Evolutionary conservation across 2,888 invertebrate genomes (phyloP), one percentile per base, ranked within the genome.

Genomic region (Sceliomorpha sp.): DNA sequence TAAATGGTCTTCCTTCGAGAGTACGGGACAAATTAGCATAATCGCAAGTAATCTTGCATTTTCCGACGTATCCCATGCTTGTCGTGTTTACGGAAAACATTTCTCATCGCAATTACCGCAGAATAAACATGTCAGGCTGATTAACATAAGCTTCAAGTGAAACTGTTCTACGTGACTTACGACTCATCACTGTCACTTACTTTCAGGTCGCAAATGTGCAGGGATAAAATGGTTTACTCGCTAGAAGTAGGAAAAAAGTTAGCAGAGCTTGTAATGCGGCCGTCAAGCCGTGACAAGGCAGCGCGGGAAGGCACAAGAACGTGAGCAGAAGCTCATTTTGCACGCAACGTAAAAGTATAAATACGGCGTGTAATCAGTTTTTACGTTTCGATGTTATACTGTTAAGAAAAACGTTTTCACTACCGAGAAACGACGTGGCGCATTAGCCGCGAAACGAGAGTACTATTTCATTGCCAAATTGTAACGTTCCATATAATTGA

Each of bases 261-360:
- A 83, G 80, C 83, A 75, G 80, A 82, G 83, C 83, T 77, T 81
- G 82, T 84, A 85, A 86, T 79, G 81, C 74, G 79, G 72, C 76
- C 81, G 78, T 81, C 82, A 82, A 83, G 76, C 77, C 84, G 81
- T 84, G 80, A 86, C 84, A 76, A 67, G 69, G 48, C 37, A 26
- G 58, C 39, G 67, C 39, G 67, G 66, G 58, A 70, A 70, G 62
- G 63, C 53, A 42, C 55, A 70, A 70, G 59, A 64, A 70, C 70
- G 60, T 51, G 70, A 64, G 64, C 26, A 51, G 70, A 66, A 70
- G 66, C 58, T 60, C 66, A 62, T 62, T 69, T 70, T 60, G 63
- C 56, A 62, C 69, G 69, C 66, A 72, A 63, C 51, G 68, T 50
- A 72, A 68, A 72, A 66, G 67, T 69, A 55, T 67, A 74, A 72